These are phyloP conservation scores for Craterocephalus amniculus DNA, from an alignment of 2,797 vertebrate genomes.

Conservation along the genomic window DNA sequence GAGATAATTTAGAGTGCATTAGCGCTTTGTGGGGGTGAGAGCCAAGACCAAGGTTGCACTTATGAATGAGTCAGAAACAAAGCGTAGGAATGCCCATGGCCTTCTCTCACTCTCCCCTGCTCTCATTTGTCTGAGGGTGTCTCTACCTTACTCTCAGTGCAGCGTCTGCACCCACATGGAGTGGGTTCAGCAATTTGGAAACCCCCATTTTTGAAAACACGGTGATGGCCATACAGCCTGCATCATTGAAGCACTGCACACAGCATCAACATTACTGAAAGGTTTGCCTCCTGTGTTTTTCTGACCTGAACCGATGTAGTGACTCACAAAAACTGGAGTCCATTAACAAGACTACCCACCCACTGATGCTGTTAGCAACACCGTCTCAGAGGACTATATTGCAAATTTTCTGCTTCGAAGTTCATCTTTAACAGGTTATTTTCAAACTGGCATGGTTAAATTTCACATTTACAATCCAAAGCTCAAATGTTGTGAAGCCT, in stretches of 20 bases:
- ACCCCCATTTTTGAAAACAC: slow-evolving; percentile 14
- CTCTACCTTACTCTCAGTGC: slow-evolving; percentile 7
- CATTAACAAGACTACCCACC: slow-evolving; percentile 58
- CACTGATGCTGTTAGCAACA: slow-evolving; percentile 42
- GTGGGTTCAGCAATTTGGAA: background rate
- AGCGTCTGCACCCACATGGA: slow-evolving; percentile 5
- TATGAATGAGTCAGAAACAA: slow-evolving; percentile 77
- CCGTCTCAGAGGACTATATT: slow-evolving; percentile 30
- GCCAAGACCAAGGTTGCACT: slow-evolving; percentile 62
- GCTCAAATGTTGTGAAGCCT: background rate
- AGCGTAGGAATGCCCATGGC: slow-evolving; percentile 74
- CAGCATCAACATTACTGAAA: slow-evolving; percentile 6
- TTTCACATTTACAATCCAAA: slow-evolving; percentile 18
- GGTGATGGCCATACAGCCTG: slow-evolving; percentile 3
- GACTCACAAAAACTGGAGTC: slow-evolving; percentile 60
- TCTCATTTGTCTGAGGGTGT: slow-evolving; percentile 54
- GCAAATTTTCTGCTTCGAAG: slow-evolving; percentile 25
- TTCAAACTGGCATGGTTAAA: slow-evolving; percentile 21
- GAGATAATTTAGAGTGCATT: slow-evolving; percentile 36
- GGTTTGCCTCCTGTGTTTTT: slow-evolving; percentile 16
- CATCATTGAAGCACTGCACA: background rate
- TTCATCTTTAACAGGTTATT: slow-evolving; percentile 25
- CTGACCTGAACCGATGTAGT: slow-evolving; percentile 43
- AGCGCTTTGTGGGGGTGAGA: slow-evolving; percentile 53
- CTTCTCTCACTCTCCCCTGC: slow-evolving; percentile 36